Evolutionary conservation across 2,797 vertebrate genomes (phyloP).

Genomic region (Myiothlypis coronata): DNA sequence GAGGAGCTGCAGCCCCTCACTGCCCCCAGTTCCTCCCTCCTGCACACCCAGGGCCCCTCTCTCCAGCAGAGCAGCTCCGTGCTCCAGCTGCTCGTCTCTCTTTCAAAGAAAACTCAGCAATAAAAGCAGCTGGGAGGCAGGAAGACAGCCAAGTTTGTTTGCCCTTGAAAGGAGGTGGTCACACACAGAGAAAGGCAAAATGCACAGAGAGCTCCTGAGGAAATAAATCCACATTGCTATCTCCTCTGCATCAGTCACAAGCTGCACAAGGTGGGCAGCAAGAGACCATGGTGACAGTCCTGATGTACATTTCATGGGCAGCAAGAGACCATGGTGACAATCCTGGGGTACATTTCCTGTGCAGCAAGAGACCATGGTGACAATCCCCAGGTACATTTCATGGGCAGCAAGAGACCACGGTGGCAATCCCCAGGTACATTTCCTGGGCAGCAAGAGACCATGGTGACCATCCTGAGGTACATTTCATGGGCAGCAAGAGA

Average conservation of each 20-base stretch:
- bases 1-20: background rate
- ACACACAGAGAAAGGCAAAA: background rate
- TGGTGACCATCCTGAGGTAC: too few relatives aligned
- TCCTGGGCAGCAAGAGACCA: too few relatives aligned
- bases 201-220: background rate
- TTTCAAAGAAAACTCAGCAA: constrained; percentile 49
- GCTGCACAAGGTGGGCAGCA: background rate
- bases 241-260: background rate
- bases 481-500: too few relatives aligned
- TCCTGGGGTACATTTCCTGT: too few relatives aligned
- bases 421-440: too few relatives aligned
- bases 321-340: too few relatives aligned
- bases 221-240: background rate
- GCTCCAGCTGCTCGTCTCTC: constrained; percentile 30
- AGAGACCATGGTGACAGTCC: background rate
- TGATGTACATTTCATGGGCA: background rate
- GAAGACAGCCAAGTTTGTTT: constrained; percentile 40
- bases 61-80: constrained; percentile 8
- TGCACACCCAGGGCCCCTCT: background rate
- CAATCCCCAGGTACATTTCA: too few relatives aligned
- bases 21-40: background rate
- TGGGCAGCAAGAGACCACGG: too few relatives aligned
- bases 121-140: constrained; percentile 25
- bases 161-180: constrained; percentile 39
- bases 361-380: too few relatives aligned